These are phyloP conservation scores for Clarias platycephalus DNA, from an alignment of 2,797 vertebrate genomes.

Conservation along the genomic window DNA sequence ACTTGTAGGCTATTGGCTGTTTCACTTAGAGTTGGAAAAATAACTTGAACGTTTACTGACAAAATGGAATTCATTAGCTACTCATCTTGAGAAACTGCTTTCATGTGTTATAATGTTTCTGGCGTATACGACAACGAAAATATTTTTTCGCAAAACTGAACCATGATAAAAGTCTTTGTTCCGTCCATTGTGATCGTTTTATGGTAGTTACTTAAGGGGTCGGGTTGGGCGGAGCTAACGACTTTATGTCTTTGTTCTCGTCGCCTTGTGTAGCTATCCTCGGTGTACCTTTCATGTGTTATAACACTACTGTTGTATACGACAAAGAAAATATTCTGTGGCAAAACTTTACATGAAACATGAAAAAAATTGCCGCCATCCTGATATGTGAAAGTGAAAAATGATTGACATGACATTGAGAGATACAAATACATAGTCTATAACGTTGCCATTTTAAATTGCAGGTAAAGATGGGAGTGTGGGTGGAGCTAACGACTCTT, in stretches of 20 bases:
- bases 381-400: background rate
- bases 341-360: no score
- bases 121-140: no score
- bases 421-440: background rate
- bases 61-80: background rate
- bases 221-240: background rate
- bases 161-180: no score
- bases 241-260: background rate
- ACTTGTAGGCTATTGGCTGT: background rate
- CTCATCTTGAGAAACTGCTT: background rate
- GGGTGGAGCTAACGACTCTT: background rate
- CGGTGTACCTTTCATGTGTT: no score
- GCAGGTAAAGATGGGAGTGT: slow-evolving; percentile 15
- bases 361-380: no score
- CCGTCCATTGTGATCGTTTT: no score
- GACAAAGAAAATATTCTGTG: no score
- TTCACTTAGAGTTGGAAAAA: background rate
- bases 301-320: no score
- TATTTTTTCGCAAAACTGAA: no score
- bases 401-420: background rate
- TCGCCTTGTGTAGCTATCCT: background rate
- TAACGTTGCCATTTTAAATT: background rate
- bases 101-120: background rate
- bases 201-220: no score
- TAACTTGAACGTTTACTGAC: background rate